Percentiles rank a stretch among this genome's conserved stretches.
Conservation (phyloP, 2,888 invertebrate species). For the Zonitis immaculata region DNA sequence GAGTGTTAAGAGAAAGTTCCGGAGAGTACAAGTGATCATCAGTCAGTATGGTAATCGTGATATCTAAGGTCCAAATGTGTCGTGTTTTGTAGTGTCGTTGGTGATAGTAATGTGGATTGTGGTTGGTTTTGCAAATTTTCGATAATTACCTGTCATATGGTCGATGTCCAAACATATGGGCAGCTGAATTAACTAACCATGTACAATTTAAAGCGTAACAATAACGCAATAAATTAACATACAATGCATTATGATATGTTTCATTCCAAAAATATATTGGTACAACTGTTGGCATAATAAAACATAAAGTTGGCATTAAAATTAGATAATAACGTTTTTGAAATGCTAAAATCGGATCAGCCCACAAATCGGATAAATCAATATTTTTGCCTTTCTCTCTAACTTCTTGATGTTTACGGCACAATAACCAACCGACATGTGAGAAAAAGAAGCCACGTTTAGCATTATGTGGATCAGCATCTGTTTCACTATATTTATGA, state of each 20-base stretch:
- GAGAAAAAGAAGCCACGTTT: conserved; percentile 86
- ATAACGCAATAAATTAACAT: conserved; percentile 53
- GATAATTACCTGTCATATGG: conserved; percentile 65
- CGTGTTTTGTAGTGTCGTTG: no score
- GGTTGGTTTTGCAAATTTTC: no score
- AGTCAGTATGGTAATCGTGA: no score
- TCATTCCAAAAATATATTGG: conserved; percentile 66
- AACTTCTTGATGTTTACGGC: conserved; percentile 84
- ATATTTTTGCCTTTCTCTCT: conserved; percentile 73
- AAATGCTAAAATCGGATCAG: conserved; percentile 79
- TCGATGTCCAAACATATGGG: conserved; percentile 72
- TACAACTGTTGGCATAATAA: conserved; percentile 72
- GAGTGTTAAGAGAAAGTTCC: no score
- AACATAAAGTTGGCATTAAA: conserved; percentile 72
- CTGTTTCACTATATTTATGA: conserved; percentile 84
- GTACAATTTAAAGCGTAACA: conserved; percentile 65
- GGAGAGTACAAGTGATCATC: no score
- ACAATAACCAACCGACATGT: conserved; percentile 90
- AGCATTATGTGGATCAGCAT: conserved; percentile 88
- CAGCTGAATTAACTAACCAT: conserved; percentile 78
- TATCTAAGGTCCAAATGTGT: no score
- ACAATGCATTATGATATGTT: conserved; percentile 3
- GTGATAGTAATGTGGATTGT: no score
- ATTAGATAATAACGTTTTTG: conserved; percentile 53
- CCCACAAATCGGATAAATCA: conserved; percentile 79